Base-by-base conservation (phyloP, 35 echinoderm and acorn worm species). In the Anneissia japonica region DNA sequence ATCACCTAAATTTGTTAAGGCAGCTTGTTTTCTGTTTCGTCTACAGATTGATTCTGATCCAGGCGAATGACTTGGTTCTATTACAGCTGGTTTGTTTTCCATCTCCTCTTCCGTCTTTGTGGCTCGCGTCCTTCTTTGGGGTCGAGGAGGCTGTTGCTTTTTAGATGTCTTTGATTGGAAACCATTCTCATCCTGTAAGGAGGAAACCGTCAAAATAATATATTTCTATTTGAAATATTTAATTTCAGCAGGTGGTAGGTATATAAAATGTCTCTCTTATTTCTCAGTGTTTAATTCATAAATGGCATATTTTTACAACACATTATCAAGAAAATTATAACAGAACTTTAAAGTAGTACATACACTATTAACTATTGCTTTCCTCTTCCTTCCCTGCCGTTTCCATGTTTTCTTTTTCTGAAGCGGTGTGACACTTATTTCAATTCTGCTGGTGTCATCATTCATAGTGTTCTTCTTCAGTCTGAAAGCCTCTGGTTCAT, bases 351-450 rank as follows among this genome's bases (percentile, higher is more conserved):
- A 0, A 93, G 88, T 55, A 87, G 32, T 26, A 87, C 33, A 33
- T 91, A 89, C 23, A 38, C 72, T n/a, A 87, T 89, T 80, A 79
- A 84, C 28, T 87, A 64, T 77, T 97, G 93, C 37, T 74, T 90
- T 19, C 39, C 35, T 29, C 38, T 45, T n/a, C 81, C 35, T 1
- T 55, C 76, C 5, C 36, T 37, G 0, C 72, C 79, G 82, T 6
- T 79, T 85, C 2, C 85, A 36, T 31, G 78, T 29, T 14, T 80
- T 77, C 14, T 83, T 86, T 46, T 93, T 97, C 95, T 97, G 93
- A n/a, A 97, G 78, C 0, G 95, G 91, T 2, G 91, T 93, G 12
- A 84, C 85, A 82, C 91, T 88, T 13, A 93, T 87, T 75, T 93
- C 88, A 0, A 97, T 87, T 35, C 90, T 74, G n/a, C 86, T 89